Conservation (phyloP, 2,888 invertebrate species). For the Dyspetes luteomarginatus region DNA sequence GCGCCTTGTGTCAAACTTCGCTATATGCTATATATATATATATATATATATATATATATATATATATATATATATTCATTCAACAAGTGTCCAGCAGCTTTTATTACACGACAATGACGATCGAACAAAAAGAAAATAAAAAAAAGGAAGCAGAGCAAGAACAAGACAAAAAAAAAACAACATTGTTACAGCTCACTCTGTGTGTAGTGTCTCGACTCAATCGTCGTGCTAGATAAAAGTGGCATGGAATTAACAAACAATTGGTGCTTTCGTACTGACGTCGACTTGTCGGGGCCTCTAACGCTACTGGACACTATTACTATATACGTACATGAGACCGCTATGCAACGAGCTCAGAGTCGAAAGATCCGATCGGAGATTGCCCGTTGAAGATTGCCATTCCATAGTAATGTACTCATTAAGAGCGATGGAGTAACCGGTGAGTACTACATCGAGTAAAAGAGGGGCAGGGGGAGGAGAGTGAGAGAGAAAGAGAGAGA, state of each 20-base stretch:
- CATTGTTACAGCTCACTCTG: neutral
- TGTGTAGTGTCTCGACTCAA: neutral
- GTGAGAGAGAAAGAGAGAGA: neutral
- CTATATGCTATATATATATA: constrained; percentile 32
- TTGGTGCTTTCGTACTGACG: constrained; percentile 35
- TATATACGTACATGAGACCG: constrained; percentile 1
- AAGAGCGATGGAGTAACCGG: constrained; percentile 51
- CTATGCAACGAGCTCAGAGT: constrained; percentile 3
- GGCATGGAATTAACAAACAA: constrained; percentile 41
- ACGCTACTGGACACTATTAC: neutral
- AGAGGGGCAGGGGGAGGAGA: neutral
- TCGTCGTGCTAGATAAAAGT: neutral
- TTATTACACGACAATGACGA: constrained; percentile 8
- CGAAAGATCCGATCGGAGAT: constrained; percentile 55
- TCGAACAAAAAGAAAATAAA: neutral
- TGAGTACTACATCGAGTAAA: constrained; percentile 24
- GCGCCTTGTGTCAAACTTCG: constrained; percentile 29
- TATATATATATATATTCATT: no score
- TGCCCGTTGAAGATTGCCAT: constrained; percentile 56
- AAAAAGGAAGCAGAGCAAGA: neutral
- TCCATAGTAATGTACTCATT: constrained; percentile 60
- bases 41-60: no score
- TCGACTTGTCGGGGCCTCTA: neutral
- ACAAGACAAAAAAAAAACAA: no score
- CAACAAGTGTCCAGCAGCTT: no score